A percentile compares a stretch with the other conserved stretches of the same genome.
Conservation (phyloP, 2,797 vertebrate genomes). For the Etheostoma perlongum region DNA sequence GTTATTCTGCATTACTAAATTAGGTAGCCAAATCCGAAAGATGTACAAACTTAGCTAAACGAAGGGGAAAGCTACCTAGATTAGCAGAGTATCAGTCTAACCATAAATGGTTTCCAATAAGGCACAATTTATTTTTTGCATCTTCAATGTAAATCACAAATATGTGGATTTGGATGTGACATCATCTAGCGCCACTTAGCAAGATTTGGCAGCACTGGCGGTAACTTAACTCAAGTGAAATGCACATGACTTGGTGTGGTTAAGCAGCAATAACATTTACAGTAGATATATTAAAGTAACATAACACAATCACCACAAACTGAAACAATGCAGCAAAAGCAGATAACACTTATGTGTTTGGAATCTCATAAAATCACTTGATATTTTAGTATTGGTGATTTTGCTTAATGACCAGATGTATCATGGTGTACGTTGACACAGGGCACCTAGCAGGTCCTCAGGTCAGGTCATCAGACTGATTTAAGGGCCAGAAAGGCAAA, state of each 20-base stretch:
- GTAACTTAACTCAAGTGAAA: background rate
- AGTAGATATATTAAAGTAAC: background rate
- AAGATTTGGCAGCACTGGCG: background rate
- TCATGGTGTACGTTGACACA: conserved; percentile 27
- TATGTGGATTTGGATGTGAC: background rate
- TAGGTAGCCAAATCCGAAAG: background rate
- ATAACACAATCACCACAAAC: background rate
- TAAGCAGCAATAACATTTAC: background rate
- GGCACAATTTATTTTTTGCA: background rate
- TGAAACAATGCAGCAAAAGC: background rate
- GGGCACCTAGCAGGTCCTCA: conserved; percentile 38
- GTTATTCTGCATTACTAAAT: background rate
- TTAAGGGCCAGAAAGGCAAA: conserved; percentile 51
- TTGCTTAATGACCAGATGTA: conserved; percentile 27
- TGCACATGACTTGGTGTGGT: background rate
- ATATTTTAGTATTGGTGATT: background rate
- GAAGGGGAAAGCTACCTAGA: too few relatives aligned
- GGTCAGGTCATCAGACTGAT: conserved; percentile 48
- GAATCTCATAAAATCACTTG: background rate
- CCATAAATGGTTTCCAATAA: background rate
- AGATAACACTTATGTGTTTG: background rate
- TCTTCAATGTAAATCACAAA: background rate
- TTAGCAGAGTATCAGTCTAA: background rate
- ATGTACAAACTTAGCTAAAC: too few relatives aligned
- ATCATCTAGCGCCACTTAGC: background rate